Conservation (phyloP, 1,140 invertebrate genomes). For the Linepithema humile region DNA sequence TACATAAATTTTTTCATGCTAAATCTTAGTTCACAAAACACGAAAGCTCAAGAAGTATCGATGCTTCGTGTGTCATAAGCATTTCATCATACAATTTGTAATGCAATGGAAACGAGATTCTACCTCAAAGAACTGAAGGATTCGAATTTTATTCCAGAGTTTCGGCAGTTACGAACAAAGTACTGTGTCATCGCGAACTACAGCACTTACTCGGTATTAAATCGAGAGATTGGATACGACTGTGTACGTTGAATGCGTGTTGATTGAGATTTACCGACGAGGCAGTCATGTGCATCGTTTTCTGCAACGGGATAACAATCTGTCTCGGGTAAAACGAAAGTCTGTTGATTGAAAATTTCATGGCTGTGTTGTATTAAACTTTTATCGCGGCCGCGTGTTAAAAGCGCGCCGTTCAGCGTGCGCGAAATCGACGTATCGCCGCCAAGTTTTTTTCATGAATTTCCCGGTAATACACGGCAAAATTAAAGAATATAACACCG, state of each 20-base stretch:
- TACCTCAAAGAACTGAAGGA: neutral
- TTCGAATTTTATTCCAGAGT: conserved; percentile 2
- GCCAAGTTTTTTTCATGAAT: neutral
- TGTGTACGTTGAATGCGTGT: conserved; percentile 38
- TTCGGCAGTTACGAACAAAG: conserved; percentile 35
- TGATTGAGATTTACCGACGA: conserved; percentile 46
- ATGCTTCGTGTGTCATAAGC: neutral
- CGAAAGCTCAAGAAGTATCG: neutral
- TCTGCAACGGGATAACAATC: conserved; percentile 33
- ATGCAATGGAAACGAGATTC: neutral
- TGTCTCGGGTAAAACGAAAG: conserved; percentile 48
- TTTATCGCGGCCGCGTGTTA: conserved; percentile 39
- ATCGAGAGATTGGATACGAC: conserved; percentile 38
- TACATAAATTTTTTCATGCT: no score
- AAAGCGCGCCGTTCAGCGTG: conserved; percentile 3
- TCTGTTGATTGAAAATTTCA: conserved; percentile 56
- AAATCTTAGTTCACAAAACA: neutral
- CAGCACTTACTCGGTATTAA: conserved; percentile 36
- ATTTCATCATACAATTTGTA: neutral
- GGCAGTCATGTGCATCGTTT: conserved; percentile 17
- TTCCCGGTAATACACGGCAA: neutral
- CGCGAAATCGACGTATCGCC: conserved; percentile 32
- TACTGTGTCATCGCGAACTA: conserved; percentile 31
- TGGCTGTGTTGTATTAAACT: conserved; percentile 45
- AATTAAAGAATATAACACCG: conserved; percentile 9